Base-by-base conservation (phyloP, 1,140 invertebrate genomes). In the Drosophila malerkotliana region DNA sequence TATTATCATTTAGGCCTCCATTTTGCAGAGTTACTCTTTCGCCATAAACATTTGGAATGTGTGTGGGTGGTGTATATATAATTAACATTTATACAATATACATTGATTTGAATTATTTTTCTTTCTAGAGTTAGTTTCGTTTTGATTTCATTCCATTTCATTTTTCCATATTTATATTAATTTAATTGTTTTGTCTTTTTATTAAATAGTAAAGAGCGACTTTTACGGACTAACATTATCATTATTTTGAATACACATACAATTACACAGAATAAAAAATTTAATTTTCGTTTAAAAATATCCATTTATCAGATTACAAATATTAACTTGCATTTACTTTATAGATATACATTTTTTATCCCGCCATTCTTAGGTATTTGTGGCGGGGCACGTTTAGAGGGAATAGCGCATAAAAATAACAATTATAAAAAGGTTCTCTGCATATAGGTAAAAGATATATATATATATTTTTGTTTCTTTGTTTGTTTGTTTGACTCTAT, bases 321-420 rank as follows among this genome's bases (percentile, higher is more conserved):
- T 62, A 63, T 73, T 72, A 79, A 72, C 81, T 77, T 67, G 37
- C 28, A 15, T 53, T 76, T 60, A 45, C 9, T 63, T 53, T 78
- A 44, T 78, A 47, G 57, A 60, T 60, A 5, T 51, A 18, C 26
- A 39, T n/a, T 55, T 47, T 54, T 26, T 39, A 7, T 60, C 8
- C 44, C 45, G 58, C 41, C 45, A 26, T 57, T 56, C 5, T n/a
- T 61, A 55, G 49, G 51, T 67, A 26, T 14, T 69, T 56, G 62
- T 63, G 57, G 26, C 26, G 26, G 26, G 69, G 51, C 28, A 51
- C 18, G 44, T 56, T 56, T 76, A 72, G 76, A 75, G 71, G 62
- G 79, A 82, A 88, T 79, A 79, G 80, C 75, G 83, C 78, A 85
- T 87, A 85, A 74, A 82, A 88, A 88, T 87, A 88, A 85, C 82